Conservation (phyloP, 2,888 invertebrate genomes). For the Carpatolechia fugitivella region DNA sequence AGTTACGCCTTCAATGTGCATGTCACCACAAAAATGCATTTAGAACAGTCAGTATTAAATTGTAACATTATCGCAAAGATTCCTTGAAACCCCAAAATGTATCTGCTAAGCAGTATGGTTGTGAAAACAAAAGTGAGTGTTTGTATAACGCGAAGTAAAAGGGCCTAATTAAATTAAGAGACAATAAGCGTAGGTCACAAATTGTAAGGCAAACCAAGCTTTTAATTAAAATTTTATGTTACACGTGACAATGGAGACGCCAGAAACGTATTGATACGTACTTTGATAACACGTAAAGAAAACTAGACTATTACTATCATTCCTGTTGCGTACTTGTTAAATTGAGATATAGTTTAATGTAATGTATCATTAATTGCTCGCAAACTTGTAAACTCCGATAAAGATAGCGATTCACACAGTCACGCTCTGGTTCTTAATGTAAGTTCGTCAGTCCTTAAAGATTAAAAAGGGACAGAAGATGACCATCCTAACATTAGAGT, state of each 20-base stretch:
- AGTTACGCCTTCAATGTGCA: background rate
- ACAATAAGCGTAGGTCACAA: slow-evolving; percentile 3
- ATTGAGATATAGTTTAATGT: background rate
- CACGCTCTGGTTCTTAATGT: too few species aligned
- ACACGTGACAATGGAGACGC: background rate
- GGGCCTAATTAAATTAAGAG: slow-evolving; percentile 3
- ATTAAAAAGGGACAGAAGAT: too few species aligned
- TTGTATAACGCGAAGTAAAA: background rate
- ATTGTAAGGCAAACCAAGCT: background rate
- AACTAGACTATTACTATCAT: background rate
- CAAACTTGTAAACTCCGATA: background rate
- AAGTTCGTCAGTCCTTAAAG: too few species aligned
- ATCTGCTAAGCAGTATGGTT: slow-evolving; percentile 18
- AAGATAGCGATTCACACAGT: too few species aligned
- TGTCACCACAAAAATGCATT: slow-evolving; percentile 14
- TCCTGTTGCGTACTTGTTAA: background rate
- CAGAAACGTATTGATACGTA: background rate
- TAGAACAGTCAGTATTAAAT: slow-evolving; percentile 28
- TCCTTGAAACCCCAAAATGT: slow-evolving; percentile 8
- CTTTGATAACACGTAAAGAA: too few species aligned
- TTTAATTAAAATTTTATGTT: too few species aligned
- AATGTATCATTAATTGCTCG: too few species aligned
- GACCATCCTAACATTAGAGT: too few species aligned
- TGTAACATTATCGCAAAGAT: slow-evolving; percentile 15
- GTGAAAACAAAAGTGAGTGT: slow-evolving; percentile 14